A percentile compares a stretch with the other conserved stretches of the same genome.
These are phyloP conservation scores for Speoplatyrhinus poulsoni DNA, from an alignment of 2,113 vertebrate genomes.

Conservation along the genomic window DNA sequence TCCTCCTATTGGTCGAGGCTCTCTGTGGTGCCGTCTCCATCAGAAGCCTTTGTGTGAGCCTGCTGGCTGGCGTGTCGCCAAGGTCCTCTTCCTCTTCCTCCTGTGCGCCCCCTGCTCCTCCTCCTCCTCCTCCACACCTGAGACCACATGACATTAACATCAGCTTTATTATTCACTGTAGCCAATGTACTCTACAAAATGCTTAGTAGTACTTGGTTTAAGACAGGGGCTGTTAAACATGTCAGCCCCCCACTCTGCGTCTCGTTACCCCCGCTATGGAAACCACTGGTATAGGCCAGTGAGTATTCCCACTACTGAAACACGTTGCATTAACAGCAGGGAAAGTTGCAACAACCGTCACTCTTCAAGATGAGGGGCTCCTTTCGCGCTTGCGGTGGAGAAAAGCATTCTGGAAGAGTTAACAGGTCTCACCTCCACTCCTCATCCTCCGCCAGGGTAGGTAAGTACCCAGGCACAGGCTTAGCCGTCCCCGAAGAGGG, in stretches of 20 bases:
- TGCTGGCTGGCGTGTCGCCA: conserved; percentile 72
- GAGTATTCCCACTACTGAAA: too few species aligned
- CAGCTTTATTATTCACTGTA: background rate
- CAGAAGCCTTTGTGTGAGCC: conserved; percentile 87
- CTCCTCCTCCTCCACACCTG: conserved; percentile 53
- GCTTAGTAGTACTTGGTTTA: background rate
- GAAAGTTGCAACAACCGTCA: too few species aligned
- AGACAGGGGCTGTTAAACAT: too few species aligned
- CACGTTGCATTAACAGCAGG: too few species aligned
- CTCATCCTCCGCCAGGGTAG: conserved; percentile 90
- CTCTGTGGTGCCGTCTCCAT: conserved; percentile 85
- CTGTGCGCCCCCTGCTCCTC: conserved; percentile 39
- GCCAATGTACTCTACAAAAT: background rate
- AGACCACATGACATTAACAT: conserved; percentile 5
- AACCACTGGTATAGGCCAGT: background rate
- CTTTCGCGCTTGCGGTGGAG: background rate
- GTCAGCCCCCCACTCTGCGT: too few species aligned
- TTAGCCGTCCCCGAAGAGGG: conserved; percentile 86
- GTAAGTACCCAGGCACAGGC: conserved; percentile 84
- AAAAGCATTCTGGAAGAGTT: conserved; percentile 15
- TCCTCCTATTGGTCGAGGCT: conserved; percentile 72
- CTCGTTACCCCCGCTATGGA: too few species aligned
- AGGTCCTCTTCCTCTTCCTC: conserved; percentile 67
- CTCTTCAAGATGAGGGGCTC: background rate
- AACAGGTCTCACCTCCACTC: conserved; percentile 87